Conservation (phyloP, 2,113 vertebrate species). For the Alligator mississippiensis region DNA sequence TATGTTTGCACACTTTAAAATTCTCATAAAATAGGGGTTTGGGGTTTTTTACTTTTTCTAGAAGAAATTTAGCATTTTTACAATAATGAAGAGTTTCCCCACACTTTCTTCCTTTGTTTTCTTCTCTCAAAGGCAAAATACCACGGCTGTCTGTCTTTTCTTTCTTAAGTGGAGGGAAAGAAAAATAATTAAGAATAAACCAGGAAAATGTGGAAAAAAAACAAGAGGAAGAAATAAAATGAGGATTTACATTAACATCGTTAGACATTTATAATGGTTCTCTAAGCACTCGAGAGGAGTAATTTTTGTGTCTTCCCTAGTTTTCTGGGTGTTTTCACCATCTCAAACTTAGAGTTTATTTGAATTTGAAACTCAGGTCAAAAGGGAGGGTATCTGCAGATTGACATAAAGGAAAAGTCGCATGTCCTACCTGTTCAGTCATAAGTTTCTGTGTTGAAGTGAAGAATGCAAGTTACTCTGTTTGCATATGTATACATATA, state of each 20-base stretch:
- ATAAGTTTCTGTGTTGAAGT: background rate
- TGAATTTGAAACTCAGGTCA: background rate
- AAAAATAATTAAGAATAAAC: background rate
- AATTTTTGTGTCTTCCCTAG: background rate
- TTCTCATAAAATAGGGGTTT: background rate
- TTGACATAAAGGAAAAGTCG: background rate
- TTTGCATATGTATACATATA: background rate
- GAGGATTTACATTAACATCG: background rate
- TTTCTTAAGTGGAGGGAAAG: background rate
- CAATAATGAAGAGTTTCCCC: background rate
- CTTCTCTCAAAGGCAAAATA: background rate
- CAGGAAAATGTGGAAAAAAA: background rate
- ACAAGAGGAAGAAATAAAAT: background rate
- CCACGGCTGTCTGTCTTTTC: too few species aligned
- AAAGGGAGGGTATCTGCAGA: background rate
- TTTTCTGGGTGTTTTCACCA: background rate
- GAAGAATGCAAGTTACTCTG: background rate
- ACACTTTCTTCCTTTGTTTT: background rate
- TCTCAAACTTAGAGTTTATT: background rate
- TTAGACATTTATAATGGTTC: background rate
- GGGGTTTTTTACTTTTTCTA: background rate
- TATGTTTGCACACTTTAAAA: too few species aligned
- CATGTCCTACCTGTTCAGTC: fast-evolving
- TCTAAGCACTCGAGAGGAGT: too few species aligned
- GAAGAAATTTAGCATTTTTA: background rate